phyloP scores from a whole-genome alignment of 2,888 invertebrate genomes.

The Suillia variegata region DNA sequence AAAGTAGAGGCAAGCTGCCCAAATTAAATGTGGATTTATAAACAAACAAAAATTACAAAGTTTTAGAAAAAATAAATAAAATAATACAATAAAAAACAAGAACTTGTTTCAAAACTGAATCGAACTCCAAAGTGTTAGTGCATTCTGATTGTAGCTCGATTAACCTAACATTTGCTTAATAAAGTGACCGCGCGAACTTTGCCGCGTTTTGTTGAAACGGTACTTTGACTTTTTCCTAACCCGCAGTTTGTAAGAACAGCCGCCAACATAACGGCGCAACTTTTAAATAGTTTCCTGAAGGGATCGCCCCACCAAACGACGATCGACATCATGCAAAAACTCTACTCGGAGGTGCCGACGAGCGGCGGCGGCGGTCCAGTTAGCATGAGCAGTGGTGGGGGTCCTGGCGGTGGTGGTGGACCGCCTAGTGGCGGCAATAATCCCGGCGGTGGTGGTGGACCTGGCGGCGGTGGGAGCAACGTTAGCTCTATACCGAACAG shows the following conservation, averaged over 20 bases:
- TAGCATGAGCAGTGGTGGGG: conserved; percentile 64
- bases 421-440: conserved; percentile 26
- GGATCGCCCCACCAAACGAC: conserved; percentile 59
- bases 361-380: conserved; percentile 55
- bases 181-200: not conserved
- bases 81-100: not conserved
- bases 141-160: too few species aligned
- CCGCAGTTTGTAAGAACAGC: conserved; percentile 32
- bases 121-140: too few species aligned
- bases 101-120: not conserved
- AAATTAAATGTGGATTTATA: conserved; percentile 19
- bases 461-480: conserved; percentile 36
- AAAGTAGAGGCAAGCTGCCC: not conserved
- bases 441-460: conserved; percentile 37
- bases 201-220: conserved; percentile 16
- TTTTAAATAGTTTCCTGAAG: conserved; percentile 56
- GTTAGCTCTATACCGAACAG: conserved; percentile 37
- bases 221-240: not conserved
- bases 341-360: conserved; percentile 59
- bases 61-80: too few species aligned
- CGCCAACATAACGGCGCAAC: conserved; percentile 59
- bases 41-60: not conserved
- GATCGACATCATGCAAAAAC: conserved; percentile 62
- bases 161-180: too few species aligned
- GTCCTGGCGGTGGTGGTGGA: conserved; percentile 60